These are phyloP conservation scores for Lagopus leucura DNA, from an alignment of 2,113 vertebrate genomes.

Conservation along the genomic window DNA sequence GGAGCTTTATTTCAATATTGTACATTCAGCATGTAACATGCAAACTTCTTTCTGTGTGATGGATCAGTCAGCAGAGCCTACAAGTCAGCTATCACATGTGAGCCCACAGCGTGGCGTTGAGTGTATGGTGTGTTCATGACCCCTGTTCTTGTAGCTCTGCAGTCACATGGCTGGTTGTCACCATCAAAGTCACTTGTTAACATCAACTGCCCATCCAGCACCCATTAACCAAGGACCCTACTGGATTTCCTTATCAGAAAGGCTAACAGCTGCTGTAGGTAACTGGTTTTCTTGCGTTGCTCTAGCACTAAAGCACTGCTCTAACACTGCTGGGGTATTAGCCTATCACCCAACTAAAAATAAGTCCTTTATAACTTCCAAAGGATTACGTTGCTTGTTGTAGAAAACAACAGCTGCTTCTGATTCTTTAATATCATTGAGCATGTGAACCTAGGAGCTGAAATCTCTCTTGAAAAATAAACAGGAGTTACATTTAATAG, in stretches of 20 bases:
- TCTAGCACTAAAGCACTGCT: background rate
- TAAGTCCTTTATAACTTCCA: background rate
- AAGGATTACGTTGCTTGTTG: background rate
- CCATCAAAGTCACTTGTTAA: background rate
- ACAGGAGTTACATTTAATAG: background rate
- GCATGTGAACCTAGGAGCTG: background rate
- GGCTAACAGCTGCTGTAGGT: background rate
- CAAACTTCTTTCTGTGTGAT: background rate
- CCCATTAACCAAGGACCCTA: background rate
- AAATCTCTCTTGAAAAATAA: background rate
- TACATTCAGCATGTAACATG: background rate
- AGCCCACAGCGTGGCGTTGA: background rate
- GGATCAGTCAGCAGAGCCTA: background rate
- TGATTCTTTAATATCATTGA: background rate
- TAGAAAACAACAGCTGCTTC: conserved; percentile 27
- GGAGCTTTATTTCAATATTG: background rate
- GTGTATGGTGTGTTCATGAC: background rate
- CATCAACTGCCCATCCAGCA: background rate
- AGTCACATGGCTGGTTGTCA: background rate
- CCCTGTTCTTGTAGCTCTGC: accelerated
- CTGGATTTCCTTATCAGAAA: background rate
- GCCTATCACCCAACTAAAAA: background rate
- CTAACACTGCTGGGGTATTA: background rate
- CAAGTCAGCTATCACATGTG: background rate
- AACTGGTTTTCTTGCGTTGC: background rate